Evolutionary conservation across 2,888 invertebrate species (phyloP).

Genomic region (Eulithis prunata): DNA sequence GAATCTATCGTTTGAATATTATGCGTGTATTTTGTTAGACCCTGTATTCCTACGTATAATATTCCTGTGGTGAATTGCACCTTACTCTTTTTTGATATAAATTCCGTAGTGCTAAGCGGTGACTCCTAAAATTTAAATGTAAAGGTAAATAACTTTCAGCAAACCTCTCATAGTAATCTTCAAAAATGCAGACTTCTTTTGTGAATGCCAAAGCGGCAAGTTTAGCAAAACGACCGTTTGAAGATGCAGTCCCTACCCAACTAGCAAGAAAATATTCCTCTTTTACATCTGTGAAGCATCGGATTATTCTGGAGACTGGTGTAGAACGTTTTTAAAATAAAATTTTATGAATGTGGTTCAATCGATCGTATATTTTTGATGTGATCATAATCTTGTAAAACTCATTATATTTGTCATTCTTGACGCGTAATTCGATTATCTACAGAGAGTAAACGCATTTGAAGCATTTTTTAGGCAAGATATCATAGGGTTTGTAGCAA

Average conservation of each 20-base stretch:
- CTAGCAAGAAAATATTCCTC: constrained; percentile 23
- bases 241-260: constrained; percentile 18
- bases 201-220: constrained; percentile 23
- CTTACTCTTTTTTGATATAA: not conserved
- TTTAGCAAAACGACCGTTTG: constrained; percentile 28
- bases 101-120: not conserved
- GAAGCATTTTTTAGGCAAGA: too few species aligned
- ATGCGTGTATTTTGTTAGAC: too few species aligned
- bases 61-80: too few species aligned
- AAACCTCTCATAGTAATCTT: constrained; percentile 21
- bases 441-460: too few species aligned
- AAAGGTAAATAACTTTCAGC: constrained; percentile 10
- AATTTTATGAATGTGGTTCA: constrained; percentile 15
- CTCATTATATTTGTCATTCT: too few species aligned
- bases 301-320: constrained; percentile 7
- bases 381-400: too few species aligned
- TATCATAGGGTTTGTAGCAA: not conserved
- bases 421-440: too few species aligned
- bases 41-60: too few species aligned
- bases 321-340: constrained; percentile 13
- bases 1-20: too few species aligned
- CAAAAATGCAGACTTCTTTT: constrained; percentile 27
- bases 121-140: not conserved
- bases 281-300: constrained; percentile 18
- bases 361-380: too few species aligned